Evolutionary conservation across 2,113 vertebrate species (phyloP).

Genomic region (Malurus alboscapulatus): DNA sequence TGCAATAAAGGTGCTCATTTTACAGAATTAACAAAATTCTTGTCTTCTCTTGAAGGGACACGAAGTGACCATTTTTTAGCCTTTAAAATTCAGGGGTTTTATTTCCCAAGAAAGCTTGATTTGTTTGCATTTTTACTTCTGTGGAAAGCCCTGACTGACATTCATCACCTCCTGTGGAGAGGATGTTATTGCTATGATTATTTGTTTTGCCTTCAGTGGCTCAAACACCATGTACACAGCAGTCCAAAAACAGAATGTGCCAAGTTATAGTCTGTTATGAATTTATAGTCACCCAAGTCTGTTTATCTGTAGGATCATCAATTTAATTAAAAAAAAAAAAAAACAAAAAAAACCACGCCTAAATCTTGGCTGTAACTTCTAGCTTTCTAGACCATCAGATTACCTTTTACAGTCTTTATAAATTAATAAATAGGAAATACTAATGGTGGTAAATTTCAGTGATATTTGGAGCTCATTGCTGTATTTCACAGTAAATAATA

Average conservation of each 20-base stretch:
- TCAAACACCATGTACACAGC: not conserved
- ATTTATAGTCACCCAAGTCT: not conserved
- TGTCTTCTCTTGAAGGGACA: not conserved
- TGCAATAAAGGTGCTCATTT: not conserved
- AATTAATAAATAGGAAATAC: not conserved
- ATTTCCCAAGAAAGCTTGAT: not conserved
- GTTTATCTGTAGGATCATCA: not conserved
- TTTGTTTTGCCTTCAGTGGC: conserved; percentile 14
- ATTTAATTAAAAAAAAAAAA: not conserved
- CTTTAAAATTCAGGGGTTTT: not conserved
- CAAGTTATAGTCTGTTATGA: not conserved
- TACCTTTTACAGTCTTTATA: not conserved
- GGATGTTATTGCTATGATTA: conserved; percentile 2
- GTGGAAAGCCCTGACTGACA: not conserved
- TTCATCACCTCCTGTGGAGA: not conserved
- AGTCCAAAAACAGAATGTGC: not conserved
- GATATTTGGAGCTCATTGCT: not conserved
- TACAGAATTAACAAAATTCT: not conserved
- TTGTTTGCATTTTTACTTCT: not conserved
- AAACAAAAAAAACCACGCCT: no score
- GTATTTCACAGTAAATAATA: not conserved
- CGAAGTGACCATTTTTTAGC: not conserved
- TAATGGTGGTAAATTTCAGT: not conserved
- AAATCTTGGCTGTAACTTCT: not conserved
- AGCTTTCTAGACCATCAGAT: not conserved